Conservation (phyloP, 2,797 vertebrate species). For the Fundulus diaphanus region DNA sequence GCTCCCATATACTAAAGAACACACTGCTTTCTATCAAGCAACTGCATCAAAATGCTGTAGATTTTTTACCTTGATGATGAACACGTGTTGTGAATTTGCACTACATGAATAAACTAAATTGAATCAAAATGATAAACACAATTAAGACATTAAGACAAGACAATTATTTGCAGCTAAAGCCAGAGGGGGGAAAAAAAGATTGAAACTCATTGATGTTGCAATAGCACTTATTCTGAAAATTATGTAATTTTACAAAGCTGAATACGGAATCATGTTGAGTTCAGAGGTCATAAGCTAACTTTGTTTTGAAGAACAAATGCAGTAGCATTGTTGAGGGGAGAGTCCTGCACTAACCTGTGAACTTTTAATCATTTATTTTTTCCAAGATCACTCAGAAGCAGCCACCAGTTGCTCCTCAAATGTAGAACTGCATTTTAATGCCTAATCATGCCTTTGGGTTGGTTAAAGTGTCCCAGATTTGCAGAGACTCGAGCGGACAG, state of each 20-base stretch:
- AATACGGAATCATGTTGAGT: slow-evolving; percentile 18
- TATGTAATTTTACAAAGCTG: slow-evolving; percentile 13
- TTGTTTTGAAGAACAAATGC: slow-evolving; percentile 13
- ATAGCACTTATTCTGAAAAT: slow-evolving; percentile 35
- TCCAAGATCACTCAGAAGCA: slow-evolving; percentile 22
- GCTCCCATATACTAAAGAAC: slow-evolving; percentile 32
- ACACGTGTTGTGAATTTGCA: too few species aligned
- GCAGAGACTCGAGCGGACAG: slow-evolving; percentile 57
- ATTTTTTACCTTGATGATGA: too few species aligned
- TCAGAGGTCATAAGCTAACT: slow-evolving; percentile 22
- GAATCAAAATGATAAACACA: slow-evolving; percentile 61
- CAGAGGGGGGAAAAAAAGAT: slow-evolving; percentile 15
- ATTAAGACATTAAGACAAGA: slow-evolving; percentile 49
- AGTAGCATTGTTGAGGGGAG: slow-evolving; percentile 1
- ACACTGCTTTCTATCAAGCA: slow-evolving; percentile 44
- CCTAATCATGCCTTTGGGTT: slow-evolving; percentile 57
- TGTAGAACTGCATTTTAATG: slow-evolving; percentile 47
- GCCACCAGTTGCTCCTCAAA: slow-evolving; percentile 48
- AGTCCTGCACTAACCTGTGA: slow-evolving; percentile 18
- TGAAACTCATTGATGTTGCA: slow-evolving; percentile 37
- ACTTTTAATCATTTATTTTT: slow-evolving; percentile 16
- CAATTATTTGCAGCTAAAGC: slow-evolving; percentile 38
- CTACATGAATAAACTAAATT: too few species aligned
- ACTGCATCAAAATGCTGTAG: slow-evolving; percentile 57
- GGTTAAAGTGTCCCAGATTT: slow-evolving; percentile 63